These are phyloP conservation scores for Macropus fuliginosus DNA, from an alignment of 2,797 vertebrate genomes.

Conservation along the genomic window DNA sequence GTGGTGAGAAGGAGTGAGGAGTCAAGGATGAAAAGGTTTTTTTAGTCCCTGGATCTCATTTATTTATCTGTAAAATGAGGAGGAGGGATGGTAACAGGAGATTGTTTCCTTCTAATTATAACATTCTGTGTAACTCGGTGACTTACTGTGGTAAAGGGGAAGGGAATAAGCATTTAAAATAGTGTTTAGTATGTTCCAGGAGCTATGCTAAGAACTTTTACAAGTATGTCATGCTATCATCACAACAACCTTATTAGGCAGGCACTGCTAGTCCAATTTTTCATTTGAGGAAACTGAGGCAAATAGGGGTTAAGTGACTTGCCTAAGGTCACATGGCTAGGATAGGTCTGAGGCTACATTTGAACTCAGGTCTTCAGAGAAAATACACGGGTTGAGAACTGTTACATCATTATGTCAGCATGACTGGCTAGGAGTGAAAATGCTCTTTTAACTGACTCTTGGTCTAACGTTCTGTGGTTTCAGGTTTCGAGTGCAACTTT, in stretches of 20 bases:
- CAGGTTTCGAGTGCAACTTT: conserved; percentile 88
- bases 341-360: not conserved
- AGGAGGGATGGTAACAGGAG: not conserved
- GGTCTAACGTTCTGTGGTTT: conserved; percentile 54
- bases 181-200: not conserved
- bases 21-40: not conserved
- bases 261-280: not conserved
- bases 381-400: not conserved
- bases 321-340: not conserved
- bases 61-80: not conserved
- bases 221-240: not conserved
- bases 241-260: not conserved
- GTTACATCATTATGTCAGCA: not conserved
- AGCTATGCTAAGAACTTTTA: not conserved
- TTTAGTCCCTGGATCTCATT: not conserved
- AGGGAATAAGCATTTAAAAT: not conserved
- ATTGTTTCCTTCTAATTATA: not conserved
- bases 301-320: not conserved
- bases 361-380: not conserved
- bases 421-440: not conserved
- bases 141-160: accelerated
- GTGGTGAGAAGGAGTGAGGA: not conserved
- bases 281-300: not conserved
- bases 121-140: not conserved
- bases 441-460: not conserved